Evolutionary conservation across 2,797 vertebrate species (phyloP).

Genomic region (Tenualosa ilisha): DNA sequence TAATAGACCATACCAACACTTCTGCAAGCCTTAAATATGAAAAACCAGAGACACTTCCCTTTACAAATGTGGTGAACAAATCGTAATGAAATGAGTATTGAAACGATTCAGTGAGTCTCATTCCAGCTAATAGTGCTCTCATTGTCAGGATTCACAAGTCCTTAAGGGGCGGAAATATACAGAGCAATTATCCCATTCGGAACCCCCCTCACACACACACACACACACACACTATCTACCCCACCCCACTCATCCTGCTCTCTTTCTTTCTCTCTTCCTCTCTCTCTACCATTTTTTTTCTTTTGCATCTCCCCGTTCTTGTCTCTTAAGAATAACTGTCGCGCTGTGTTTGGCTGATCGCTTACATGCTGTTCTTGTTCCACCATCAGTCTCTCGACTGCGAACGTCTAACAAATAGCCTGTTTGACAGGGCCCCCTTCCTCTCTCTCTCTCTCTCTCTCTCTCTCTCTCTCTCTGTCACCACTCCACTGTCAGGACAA

Average conservation of each 20-base stretch:
- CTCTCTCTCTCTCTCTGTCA: background rate
- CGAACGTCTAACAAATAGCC: background rate
- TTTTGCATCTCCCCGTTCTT: background rate
- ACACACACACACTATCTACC: background rate
- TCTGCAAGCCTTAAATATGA: background rate
- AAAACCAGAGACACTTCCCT: background rate
- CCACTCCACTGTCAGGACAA: background rate
- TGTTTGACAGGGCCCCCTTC: background rate
- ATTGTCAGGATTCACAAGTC: background rate
- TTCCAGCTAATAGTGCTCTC: background rate
- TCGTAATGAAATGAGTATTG: background rate
- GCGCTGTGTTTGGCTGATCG: background rate
- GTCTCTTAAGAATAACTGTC: background rate
- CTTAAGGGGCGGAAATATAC: conserved; percentile 2
- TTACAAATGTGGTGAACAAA: background rate
- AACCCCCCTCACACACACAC: no score
- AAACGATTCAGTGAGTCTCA: background rate
- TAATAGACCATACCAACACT: background rate
- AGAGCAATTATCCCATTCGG: background rate
- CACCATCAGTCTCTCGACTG: background rate
- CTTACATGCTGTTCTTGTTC: background rate
- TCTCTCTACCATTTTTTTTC: background rate
- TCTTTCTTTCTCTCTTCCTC: background rate
- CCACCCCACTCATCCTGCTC: background rate
- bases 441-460: no score